Evolutionary conservation across 1,140 invertebrate genomes (phyloP), one percentile per base, ranked within the genome.

Genomic region (Diachasmimorpha longicaudata): DNA sequence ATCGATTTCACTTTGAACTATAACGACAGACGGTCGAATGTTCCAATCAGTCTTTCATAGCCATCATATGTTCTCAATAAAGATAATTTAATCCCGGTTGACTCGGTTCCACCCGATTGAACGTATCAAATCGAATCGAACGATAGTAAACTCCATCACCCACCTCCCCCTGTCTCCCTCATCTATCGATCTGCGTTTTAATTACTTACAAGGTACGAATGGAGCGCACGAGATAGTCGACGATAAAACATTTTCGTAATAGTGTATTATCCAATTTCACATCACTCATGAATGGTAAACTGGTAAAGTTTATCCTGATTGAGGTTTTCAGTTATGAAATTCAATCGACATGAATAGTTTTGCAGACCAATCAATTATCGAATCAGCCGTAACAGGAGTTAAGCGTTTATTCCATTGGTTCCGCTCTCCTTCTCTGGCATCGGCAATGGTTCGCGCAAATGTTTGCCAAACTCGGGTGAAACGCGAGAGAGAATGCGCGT

Each of bases 101-200:
- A 63, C 58, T 63, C 21, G 14, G 58, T 63, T 25, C 58, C 58
- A 63, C 5, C 58, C 58, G 58, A 63, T 63, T 63, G 58, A 63
- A 63, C 58, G 21, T 63, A 63, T 63, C 58, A 63, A 63, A 63
- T 63, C 58, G 58, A 63, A 63, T 63, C 19, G 58, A 63, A 63
- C 58, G 58, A 63, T 25, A 63, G 58, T 63, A 63, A 31, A 63
- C 23, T 25, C 19, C 19, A n/a, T 25, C 58, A 8, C 1, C 55
- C 21, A 23, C 58, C 58, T 6, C 4, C 6, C 19, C 42, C 77
- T 75, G 2, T 31, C 31, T 31, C 31, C 6, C 31, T 31, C 31
- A 79, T 76, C 80, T 80, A 82, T 81, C 79, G 81, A 80, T 81
- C 77, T 80, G 75, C 42, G 78, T 81, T 82, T 82, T 81, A 82